These are phyloP conservation scores for Mactra quadrangularis DNA, from an alignment of 1,140 invertebrate species.

Conservation along the genomic window DNA sequence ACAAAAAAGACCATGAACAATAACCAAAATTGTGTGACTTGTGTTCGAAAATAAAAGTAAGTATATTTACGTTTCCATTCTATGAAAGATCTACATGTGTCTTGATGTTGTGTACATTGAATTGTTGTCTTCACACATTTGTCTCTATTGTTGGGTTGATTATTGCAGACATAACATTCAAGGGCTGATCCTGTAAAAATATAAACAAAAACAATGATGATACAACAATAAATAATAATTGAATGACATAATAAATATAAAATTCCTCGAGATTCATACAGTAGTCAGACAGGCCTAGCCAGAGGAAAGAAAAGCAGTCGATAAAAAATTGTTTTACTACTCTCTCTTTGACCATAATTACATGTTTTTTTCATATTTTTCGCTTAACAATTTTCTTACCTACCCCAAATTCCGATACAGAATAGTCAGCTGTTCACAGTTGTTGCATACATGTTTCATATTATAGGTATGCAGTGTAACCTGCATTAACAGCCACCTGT, in stretches of 20 bases:
- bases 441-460: too few relatives aligned
- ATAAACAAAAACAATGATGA: neutral
- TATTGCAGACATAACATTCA: slow-evolving; percentile 97
- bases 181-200: slow-evolving; percentile 82
- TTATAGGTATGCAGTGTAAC: too few relatives aligned
- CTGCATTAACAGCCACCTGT: too few relatives aligned
- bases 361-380: neutral
- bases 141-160: slow-evolving; percentile 95
- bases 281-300: neutral
- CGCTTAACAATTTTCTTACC: too few relatives aligned
- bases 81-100: slow-evolving; percentile 88
- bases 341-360: neutral
- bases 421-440: too few relatives aligned
- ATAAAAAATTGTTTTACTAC: neutral
- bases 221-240: neutral
- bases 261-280: neutral
- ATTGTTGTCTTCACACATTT: slow-evolving; percentile 97
- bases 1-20: too few relatives aligned
- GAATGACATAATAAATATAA: neutral
- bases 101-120: slow-evolving; percentile 93
- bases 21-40: too few relatives aligned
- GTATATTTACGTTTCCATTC: slow-evolving; percentile 76
- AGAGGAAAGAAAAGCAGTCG: neutral
- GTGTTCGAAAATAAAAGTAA: too few relatives aligned
- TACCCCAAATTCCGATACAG: too few relatives aligned